Percentiles rank a stretch among this genome's conserved stretches.
Evolutionary conservation across 2,113 vertebrate genomes (phyloP).

Genomic region (Oophaga pumilio): DNA sequence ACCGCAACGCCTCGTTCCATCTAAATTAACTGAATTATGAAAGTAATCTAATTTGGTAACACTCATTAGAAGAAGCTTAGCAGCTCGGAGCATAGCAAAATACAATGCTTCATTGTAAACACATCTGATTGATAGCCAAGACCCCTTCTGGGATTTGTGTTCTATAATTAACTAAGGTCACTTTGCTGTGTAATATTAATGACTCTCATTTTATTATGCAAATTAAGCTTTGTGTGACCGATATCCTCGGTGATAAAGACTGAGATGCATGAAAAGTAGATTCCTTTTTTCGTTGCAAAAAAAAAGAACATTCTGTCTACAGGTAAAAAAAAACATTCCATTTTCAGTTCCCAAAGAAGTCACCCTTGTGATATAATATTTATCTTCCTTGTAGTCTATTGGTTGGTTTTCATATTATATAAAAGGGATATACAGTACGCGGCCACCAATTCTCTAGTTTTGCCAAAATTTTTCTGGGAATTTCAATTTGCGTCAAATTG

Average conservation of each 20-base stretch:
- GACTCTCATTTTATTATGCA: conserved; percentile 56
- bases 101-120: conserved; percentile 53
- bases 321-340: neutral
- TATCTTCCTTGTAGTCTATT: no score
- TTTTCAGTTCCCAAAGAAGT: neutral
- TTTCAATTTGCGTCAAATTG: no score
- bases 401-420: no score
- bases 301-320: neutral
- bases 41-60: conserved; percentile 55
- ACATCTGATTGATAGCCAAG: conserved; percentile 50
- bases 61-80: conserved; percentile 52
- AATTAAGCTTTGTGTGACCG: conserved; percentile 28
- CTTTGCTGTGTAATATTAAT: conserved; percentile 55
- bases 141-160: conserved; percentile 20
- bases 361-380: no score
- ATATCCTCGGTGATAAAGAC: neutral
- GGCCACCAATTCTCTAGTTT: no score
- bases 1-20: conserved; percentile 28
- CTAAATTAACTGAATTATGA: conserved; percentile 54
- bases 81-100: conserved; percentile 40
- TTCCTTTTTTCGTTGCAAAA: neutral
- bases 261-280: neutral
- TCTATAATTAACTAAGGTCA: conserved; percentile 54
- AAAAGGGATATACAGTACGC: no score
- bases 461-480: no score